Evolutionary conservation across 2,888 invertebrate species (phyloP), one percentile per base, ranked within the genome.

Genomic region (Perithous albicinctus): DNA sequence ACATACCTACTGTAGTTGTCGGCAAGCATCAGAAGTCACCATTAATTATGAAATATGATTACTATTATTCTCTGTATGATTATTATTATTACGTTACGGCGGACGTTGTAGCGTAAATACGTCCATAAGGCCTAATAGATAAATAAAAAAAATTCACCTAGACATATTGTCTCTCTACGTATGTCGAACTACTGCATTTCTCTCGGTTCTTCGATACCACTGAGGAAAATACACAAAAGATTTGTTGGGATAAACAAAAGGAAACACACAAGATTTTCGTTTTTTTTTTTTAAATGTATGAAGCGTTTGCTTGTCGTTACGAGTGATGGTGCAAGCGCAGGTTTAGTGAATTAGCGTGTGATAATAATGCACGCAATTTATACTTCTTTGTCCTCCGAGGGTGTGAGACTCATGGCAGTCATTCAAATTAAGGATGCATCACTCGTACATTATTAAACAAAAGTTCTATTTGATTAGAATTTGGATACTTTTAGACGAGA

Each of bases 51-150:
- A 63, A n/a, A 29, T 67, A 73, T 64, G 20, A 69, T 48, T 46
- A 43, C 54, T 43, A 7, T 78, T 32, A 41, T 56, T 69, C 6
- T 75, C 12, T 35, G 63, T 56, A 72, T 72, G 35, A 48, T 35
- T 29, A 67, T 74, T 69, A 46, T 64, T 38, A 48, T 64, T 41
- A 56, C 26, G 54, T 41, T 66, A 51, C 72, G 78, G 70, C 78
- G 75, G 78, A 75, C 72, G 78, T 81, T 74, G 73, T 78, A 86
- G 86, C 86, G 82, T 85, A 87, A 87, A 85, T 85, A 84, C 85
- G 85, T 86, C 85, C 85, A 87, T 90, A 89, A 90, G 91, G 90
- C 89, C 89, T 91, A 90, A 90, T 87, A 86, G 88, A 86, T 88
- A 87, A 89, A 83, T 84, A 84, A 69, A 86, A 84, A 84, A 80